Percentiles rank a stretch among this genome's conserved stretches.
phyloP scores from a whole-genome alignment of 2,113 vertebrate genomes.

The Nothobranchius kuhntae region DNA sequence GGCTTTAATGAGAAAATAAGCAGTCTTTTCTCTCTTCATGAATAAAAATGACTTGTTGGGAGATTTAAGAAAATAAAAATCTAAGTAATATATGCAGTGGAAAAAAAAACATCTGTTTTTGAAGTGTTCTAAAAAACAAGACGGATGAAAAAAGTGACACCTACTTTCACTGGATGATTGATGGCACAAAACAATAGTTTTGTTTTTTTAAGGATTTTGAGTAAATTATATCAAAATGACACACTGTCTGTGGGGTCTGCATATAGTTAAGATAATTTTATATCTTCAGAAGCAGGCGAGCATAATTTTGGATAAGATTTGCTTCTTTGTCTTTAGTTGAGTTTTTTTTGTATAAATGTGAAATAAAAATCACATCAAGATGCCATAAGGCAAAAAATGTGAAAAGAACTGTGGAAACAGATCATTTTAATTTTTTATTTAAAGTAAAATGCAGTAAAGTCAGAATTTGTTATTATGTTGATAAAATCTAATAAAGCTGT shows the following conservation, averaged over 20 bases:
- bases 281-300: not conserved
- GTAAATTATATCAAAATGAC: conserved; percentile 37
- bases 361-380: not conserved
- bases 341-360: not conserved
- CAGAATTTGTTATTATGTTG: no score
- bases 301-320: conserved; percentile 3
- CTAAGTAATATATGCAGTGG: conserved; percentile 36
- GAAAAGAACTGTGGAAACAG: no score
- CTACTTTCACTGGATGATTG: conserved; percentile 38
- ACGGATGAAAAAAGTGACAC: conserved; percentile 22
- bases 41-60: conserved; percentile 61
- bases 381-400: no score
- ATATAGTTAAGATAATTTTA: conserved; percentile 9
- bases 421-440: no score
- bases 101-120: conserved; percentile 49
- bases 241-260: conserved; percentile 1
- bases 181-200: conserved; percentile 37
- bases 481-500: no score
- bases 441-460: no score
- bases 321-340: not conserved
- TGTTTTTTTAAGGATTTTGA: conserved; percentile 2
- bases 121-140: conserved; percentile 36
- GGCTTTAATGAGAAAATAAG: conserved; percentile 66
- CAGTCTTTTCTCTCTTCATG: conserved; percentile 50
- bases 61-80: conserved; percentile 42